Percentiles rank a stretch among this genome's conserved stretches.
Conservation (phyloP, 2,113 vertebrate species). For the Oceanites oceanicus region DNA sequence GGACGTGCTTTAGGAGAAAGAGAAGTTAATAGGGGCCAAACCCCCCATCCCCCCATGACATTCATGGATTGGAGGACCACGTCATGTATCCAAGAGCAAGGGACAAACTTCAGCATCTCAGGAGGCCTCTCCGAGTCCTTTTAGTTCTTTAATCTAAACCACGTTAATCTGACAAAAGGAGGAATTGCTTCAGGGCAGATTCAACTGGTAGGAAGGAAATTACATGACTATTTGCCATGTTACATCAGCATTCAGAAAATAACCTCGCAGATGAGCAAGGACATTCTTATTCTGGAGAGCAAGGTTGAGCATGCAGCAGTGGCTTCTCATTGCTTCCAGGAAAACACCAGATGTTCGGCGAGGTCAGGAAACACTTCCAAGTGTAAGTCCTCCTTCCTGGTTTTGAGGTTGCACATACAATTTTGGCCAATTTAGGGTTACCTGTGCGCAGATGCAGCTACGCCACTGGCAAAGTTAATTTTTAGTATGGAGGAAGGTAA, state of each 20-base stretch:
- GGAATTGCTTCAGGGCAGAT: not conserved
- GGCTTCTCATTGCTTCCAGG: not conserved
- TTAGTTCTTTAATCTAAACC: not conserved
- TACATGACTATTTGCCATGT: fast-evolving
- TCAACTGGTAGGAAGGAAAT: not conserved
- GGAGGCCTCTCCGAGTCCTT: not conserved
- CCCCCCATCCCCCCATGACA: not conserved
- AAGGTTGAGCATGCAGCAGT: fast-evolving
- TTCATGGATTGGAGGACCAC: not conserved
- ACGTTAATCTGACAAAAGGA: not conserved
- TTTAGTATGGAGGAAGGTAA: not conserved
- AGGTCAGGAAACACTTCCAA: not conserved
- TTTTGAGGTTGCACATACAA: not conserved
- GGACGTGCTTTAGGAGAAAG: not conserved
- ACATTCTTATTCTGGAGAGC: not conserved
- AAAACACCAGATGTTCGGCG: not conserved
- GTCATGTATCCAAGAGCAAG: not conserved
- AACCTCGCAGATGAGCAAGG: not conserved
- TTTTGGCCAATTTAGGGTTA: not conserved
- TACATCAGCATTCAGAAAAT: not conserved
- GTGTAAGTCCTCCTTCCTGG: not conserved
- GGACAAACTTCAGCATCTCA: not conserved
- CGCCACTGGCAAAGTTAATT: not conserved
- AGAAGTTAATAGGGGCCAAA: not conserved
- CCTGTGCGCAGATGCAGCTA: not conserved